Percentiles rank a stretch among this genome's conserved stretches.
Evolutionary conservation across 1,140 invertebrate genomes (phyloP).

Genomic region (Telenomus remus): DNA sequence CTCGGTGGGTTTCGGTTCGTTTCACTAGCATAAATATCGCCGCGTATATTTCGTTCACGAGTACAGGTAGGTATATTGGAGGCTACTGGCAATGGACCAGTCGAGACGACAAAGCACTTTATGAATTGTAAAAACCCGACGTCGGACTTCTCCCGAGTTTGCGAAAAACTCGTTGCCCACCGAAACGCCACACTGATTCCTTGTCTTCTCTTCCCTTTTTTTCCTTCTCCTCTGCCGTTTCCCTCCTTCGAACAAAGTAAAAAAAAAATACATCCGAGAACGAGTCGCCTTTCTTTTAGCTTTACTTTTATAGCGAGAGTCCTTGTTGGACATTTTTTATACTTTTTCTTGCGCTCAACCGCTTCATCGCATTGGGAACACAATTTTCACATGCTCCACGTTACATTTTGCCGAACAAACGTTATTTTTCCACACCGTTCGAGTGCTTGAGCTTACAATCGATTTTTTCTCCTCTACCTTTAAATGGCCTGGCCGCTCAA

Average conservation of each 20-base stretch:
- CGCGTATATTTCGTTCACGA: slow-evolving; percentile 7
- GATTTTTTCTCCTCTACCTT: slow-evolving; percentile 21
- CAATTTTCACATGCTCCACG: slow-evolving; percentile 32
- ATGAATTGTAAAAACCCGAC: slow-evolving; percentile 65
- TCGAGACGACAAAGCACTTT: slow-evolving; percentile 66
- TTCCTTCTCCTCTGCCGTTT: slow-evolving; percentile 10
- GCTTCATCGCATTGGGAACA: not conserved
- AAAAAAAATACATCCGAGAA: slow-evolving; percentile 13
- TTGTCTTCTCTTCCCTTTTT: slow-evolving; percentile 41
- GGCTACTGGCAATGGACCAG: slow-evolving; percentile 55
- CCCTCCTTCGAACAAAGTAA: slow-evolving; percentile 1
- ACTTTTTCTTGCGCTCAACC: slow-evolving; percentile 8
- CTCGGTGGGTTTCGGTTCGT: slow-evolving; percentile 22
- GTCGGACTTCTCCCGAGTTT: slow-evolving; percentile 49
- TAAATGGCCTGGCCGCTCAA: slow-evolving; percentile 15
- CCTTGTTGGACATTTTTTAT: too few relatives aligned
- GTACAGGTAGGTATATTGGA: slow-evolving; percentile 35
- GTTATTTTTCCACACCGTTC: slow-evolving; percentile 3
- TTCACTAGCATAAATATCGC: slow-evolving; percentile 36
- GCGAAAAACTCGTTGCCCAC: slow-evolving; percentile 53
- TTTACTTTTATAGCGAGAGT: too few relatives aligned
- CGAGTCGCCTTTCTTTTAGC: too few relatives aligned
- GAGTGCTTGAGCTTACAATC: slow-evolving; percentile 1
- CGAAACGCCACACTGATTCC: slow-evolving; percentile 57
- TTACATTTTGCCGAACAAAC: slow-evolving; percentile 23